These are phyloP conservation scores for Coelopa pilipes DNA, from an alignment of 2,888 invertebrate genomes.

Conservation along the genomic window DNA sequence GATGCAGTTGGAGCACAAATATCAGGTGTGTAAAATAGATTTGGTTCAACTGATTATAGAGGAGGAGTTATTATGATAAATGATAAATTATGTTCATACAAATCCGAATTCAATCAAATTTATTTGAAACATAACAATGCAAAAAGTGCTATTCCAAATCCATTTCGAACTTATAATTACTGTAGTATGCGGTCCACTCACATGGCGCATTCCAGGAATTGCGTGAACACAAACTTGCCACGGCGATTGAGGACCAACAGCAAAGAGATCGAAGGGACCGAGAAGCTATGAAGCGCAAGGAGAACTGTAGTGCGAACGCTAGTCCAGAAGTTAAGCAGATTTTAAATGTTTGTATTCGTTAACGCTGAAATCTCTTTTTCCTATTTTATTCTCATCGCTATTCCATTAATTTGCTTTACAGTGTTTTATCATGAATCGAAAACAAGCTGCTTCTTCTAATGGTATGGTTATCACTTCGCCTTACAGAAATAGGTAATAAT, in stretches of 20 bases:
- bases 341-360: constrained; percentile 76
- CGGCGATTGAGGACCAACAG: constrained; percentile 77
- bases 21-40: constrained; percentile 74
- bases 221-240: constrained; percentile 80
- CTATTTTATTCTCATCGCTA: background rate
- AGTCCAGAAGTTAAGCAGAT: constrained; percentile 97
- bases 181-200: constrained; percentile 68
- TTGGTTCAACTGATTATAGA: background rate
- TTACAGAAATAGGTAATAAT: constrained; percentile 80
- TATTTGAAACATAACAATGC: constrained; percentile 17
- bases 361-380: background rate
- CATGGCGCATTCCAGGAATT: constrained; percentile 75
- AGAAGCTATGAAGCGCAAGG: constrained; percentile 91
- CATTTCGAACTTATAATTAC: constrained; percentile 57
- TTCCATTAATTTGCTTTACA: constrained; percentile 59
- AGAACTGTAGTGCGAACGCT: constrained; percentile 95
- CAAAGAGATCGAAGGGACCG: constrained; percentile 83
- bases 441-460: constrained; percentile 81
- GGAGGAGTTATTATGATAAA: background rate
- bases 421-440: constrained; percentile 85
- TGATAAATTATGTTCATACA: constrained; percentile 10
- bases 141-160: constrained; percentile 13
- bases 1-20: constrained; percentile 87
- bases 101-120: constrained; percentile 21
- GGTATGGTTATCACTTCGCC: constrained; percentile 76